Evolutionary conservation across 1,140 invertebrate genomes (phyloP), one percentile per base, ranked within the genome.

Genomic region (Lordiphosa stackelbergi): DNA sequence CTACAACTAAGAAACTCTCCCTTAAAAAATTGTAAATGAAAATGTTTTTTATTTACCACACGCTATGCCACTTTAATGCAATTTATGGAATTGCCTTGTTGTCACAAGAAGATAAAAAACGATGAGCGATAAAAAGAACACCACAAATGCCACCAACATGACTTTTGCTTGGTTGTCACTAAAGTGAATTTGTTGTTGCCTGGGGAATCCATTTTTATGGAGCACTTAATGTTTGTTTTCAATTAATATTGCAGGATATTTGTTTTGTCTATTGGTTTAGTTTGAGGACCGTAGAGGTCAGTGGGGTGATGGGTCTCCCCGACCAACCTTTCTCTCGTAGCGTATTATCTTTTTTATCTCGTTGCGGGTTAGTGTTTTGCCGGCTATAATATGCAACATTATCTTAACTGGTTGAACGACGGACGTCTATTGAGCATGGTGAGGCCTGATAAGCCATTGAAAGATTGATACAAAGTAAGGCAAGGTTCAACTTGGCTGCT

Each of bases 61-160:
- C 24, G 24, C 24, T 6, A 28, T 45, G 31, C 13, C 35, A 60
- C 35, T 63, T 48, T 53, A 84, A 28, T 63, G 72, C 61, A 62
- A 61, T 78, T 79, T 68, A 37, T 69, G 43, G 34, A 83, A 81
- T 83, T 83, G 72, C 52, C 65, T 83, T 68, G 58, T 65, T 56
- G 68, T 59, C 22, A 84, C 51, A 45, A 83, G 65, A 16, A 79
- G 75, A 85, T 69, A 85, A 79, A 74, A 75, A 54, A 69, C 45
- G 52, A 79, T 56, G 57, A 79, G 63, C 43, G 65, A 77, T 66
- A 79, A 66, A 60, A 74, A 60, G 53, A 85, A 69, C 12, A 72
- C 70, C 41, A 45, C 49, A 35, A 85, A 73, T 19, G 68, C 68
- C 9, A 72, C 61, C 46, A 72, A 60, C 66, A 85, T 79, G 66